Conservation (phyloP, 1,140 invertebrate species). For the Polyergus mexicanus region DNA sequence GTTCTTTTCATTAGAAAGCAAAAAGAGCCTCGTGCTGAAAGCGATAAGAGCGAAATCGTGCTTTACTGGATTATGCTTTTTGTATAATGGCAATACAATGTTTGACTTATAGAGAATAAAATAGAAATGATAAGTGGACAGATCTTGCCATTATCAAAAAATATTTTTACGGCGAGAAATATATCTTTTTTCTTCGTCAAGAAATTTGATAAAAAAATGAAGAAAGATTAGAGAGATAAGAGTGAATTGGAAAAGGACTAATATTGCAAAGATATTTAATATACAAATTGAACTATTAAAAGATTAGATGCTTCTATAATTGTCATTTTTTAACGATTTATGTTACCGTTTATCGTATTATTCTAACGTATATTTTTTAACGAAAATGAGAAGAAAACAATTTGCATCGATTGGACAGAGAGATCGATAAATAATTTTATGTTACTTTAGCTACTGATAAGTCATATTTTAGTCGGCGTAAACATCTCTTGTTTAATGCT, state of each 20-base stretch:
- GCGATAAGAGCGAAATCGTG: constrained; percentile 34
- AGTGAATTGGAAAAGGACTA: neutral
- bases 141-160: neutral
- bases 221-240: neutral
- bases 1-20: constrained; percentile 47
- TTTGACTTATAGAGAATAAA: constrained; percentile 19
- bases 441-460: constrained; percentile 10
- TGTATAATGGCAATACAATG: neutral
- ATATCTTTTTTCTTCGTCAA: neutral
- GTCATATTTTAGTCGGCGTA: neutral
- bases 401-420: constrained; percentile 11
- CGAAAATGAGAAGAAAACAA: constrained; percentile 18
- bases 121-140: neutral
- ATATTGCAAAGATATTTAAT: neutral
- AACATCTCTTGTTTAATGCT: neutral
- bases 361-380: neutral
- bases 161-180: neutral
- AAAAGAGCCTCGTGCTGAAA: constrained; percentile 31
- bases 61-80: neutral
- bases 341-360: neutral
- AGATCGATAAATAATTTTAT: constrained; percentile 25
- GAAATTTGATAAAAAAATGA: neutral
- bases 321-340: neutral
- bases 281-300: neutral
- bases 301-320: neutral